phyloP scores from a whole-genome alignment of 2,797 vertebrate genomes.

The Oryzias sinensis region DNA sequence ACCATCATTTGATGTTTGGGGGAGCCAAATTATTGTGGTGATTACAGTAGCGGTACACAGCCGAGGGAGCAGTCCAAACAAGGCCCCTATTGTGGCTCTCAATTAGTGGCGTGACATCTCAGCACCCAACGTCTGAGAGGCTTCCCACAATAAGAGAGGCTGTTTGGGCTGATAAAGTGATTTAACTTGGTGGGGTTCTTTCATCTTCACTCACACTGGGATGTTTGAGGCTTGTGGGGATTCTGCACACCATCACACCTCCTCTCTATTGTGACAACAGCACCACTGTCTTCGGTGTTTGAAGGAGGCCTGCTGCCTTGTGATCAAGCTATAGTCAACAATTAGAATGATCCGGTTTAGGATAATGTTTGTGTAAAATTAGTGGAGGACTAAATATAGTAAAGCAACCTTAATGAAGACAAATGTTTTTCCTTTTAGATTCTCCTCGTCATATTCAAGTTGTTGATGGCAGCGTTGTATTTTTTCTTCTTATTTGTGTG shows the following conservation, averaged over 20 bases:
- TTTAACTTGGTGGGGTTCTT: constrained; percentile 68
- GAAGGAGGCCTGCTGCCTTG: constrained; percentile 20
- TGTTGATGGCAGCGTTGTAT: constrained; percentile 39
- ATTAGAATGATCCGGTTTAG: not conserved
- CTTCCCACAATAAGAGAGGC: constrained; percentile 65
- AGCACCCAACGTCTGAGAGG: constrained; percentile 66
- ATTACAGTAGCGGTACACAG: constrained; percentile 70
- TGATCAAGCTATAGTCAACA: constrained; percentile 21
- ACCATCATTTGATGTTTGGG: constrained; percentile 73
- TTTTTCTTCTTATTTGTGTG: constrained; percentile 66
- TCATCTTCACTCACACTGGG: constrained; percentile 63
- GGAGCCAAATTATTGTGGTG: constrained; percentile 72
- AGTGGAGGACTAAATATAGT: constrained; percentile 1
- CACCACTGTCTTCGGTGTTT: constrained; percentile 52
- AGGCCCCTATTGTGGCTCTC: constrained; percentile 72
- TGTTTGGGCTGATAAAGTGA: constrained; percentile 77
- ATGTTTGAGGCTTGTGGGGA: constrained; percentile 65
- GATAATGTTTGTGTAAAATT: not conserved
- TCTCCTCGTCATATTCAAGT: constrained; percentile 18
- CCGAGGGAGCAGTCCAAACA: constrained; percentile 60
- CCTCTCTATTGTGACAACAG: constrained; percentile 58
- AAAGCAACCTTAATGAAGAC: not conserved
- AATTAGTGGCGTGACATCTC: constrained; percentile 75
- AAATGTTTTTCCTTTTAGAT: no score
- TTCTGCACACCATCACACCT: constrained; percentile 61